Percentiles rank a stretch among this genome's conserved stretches.
These are phyloP conservation scores for Drosophila pectinifera DNA, from an alignment of 1,140 invertebrate genomes.

Conservation along the genomic window DNA sequence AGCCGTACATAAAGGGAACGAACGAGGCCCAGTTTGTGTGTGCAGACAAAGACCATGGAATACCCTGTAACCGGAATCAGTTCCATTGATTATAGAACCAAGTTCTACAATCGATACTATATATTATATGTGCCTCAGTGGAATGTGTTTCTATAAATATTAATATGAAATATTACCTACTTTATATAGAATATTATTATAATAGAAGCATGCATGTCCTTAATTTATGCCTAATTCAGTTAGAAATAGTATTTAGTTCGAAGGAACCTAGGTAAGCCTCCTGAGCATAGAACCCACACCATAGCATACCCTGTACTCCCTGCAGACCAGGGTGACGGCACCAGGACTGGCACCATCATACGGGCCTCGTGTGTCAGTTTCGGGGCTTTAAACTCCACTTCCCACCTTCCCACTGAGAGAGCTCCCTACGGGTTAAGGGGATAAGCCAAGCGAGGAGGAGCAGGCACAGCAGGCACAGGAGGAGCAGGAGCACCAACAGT, in stretches of 20 bases:
- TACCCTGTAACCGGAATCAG: conserved; percentile 6
- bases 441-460: conserved; percentile 4
- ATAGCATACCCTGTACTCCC: not conserved
- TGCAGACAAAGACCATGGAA: not conserved
- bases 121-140: too few relatives aligned
- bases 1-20: conserved; percentile 27
- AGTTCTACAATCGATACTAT: too few relatives aligned
- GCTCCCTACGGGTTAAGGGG: not conserved
- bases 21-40: not conserved
- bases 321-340: not conserved
- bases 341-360: not conserved
- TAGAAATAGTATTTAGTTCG: too few relatives aligned
- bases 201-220: too few relatives aligned
- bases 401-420: conserved; percentile 5
- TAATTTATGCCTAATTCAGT: too few relatives aligned
- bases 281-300: too few relatives aligned
- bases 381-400: conserved; percentile 61
- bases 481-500: too few relatives aligned
- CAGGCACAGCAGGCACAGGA: not conserved
- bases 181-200: not conserved
- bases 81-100: too few relatives aligned
- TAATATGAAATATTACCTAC: not conserved
- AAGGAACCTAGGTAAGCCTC: too few relatives aligned
- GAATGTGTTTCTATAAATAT: too few relatives aligned
- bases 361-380: conserved; percentile 24